Conservation (phyloP, 1,140 invertebrate species). For the Papilio machaon region DNA sequence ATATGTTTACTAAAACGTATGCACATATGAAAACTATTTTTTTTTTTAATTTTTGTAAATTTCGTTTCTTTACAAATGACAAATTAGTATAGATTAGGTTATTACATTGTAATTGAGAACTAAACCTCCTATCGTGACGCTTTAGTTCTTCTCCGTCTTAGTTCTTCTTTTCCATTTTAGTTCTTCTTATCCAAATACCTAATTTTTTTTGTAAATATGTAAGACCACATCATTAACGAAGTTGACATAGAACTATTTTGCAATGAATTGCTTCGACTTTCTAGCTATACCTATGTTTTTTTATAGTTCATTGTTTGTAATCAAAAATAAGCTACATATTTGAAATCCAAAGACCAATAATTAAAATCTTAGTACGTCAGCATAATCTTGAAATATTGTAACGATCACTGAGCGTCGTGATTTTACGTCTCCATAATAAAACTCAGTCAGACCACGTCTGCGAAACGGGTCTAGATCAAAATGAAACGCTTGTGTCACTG, state of each 20-base stretch:
- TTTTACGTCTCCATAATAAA: conserved; percentile 55
- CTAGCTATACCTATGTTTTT: no score
- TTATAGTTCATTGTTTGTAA: neutral
- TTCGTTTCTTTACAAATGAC: neutral
- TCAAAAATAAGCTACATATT: neutral
- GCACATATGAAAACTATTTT: neutral
- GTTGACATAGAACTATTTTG: no score
- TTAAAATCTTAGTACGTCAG: conserved; percentile 41
- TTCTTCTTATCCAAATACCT: no score
- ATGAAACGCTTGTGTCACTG: conserved; percentile 15
- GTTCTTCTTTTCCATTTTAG: no score
- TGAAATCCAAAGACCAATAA: conserved; percentile 17
- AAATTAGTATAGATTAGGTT: neutral
- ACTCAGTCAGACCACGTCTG: conserved; percentile 46
- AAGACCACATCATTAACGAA: no score
- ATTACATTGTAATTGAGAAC: no score
- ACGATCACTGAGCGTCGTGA: conserved; percentile 45
- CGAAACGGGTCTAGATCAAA: conserved; percentile 44
- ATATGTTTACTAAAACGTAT: neutral
- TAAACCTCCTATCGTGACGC: no score
- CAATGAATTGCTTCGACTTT: no score
- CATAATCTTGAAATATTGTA: conserved; percentile 48
- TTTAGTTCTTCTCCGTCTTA: no score
- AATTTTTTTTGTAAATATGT: no score
- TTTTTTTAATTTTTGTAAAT: neutral